Base-by-base conservation (phyloP, 2,113 vertebrate genomes). In the Apodemus speciosus region DNA sequence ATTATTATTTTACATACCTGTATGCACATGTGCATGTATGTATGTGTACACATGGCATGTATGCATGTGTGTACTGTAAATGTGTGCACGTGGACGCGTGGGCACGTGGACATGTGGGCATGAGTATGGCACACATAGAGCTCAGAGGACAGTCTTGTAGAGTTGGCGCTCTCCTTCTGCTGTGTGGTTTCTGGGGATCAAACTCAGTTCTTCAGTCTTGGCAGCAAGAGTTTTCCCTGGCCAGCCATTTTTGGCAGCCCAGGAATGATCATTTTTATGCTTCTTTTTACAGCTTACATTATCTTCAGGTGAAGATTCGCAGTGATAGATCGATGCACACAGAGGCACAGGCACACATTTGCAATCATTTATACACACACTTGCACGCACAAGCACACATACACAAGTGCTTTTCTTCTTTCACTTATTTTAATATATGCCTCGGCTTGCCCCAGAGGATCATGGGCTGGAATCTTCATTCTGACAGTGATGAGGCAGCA, bases 341-440 rank as follows among this genome's bases (percentile, higher is more conserved):
- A 64, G 60, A 72, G 56, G n/a, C 68, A 69, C 58, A 58, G 53
- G 53, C 21, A 62, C 11, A 68, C 32, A 68, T 4, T 2, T 11
- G 27, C 62, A 32, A 53, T 53, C 53, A 53, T 53, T 53, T 53
- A 53, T 20, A 62, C 27, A 64, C 14, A 69, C 66, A 68, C 32
- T 16, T 7, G 35, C 66, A 69, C 35, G 20, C 68, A 69, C 27
- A 32, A 27, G 25, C 62, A 13, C 40, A 18, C 69, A 11, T 0
- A 92, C 72, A 89, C 64, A 21, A 60, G 46, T 89, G 60, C 16
- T 64, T 92, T 94, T 88, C 85, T 85, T 75, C 69, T 60, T 90
- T 58, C 9, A 16, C 40, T 88, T 80, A 53, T 9, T 9, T 93
- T 88, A 35, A 64, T 25, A 87, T 80, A 35, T 21, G 27, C 69